These are phyloP conservation scores for Orchestes rusci DNA, from an alignment of 2,888 invertebrate species.

Conservation along the genomic window DNA sequence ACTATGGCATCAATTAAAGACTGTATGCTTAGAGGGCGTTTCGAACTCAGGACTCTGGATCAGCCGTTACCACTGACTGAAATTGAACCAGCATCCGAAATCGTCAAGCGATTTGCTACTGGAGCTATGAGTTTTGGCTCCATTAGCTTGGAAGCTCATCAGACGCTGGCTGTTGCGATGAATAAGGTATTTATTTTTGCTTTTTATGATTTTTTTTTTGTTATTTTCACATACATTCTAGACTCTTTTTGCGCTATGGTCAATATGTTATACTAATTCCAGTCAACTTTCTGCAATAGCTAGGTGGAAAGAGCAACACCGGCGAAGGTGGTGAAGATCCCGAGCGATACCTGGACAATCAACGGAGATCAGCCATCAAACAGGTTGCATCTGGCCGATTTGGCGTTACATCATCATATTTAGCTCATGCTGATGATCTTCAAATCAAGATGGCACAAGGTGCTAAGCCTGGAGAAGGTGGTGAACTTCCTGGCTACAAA, in stretches of 20 bases:
- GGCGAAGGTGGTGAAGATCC: slow-evolving; percentile 93
- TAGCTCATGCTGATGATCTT: slow-evolving; percentile 95
- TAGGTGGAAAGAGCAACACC: slow-evolving; percentile 80
- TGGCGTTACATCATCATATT: slow-evolving; percentile 94
- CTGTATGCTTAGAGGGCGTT: slow-evolving; percentile 88
- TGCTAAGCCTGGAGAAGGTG: slow-evolving; percentile 98
- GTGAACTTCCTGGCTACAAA: slow-evolving; percentile 87
- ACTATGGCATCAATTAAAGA: slow-evolving; percentile 76
- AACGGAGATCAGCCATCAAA: slow-evolving; percentile 91
- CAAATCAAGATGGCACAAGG: slow-evolving; percentile 99
- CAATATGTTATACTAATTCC: too few species aligned
- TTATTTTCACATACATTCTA: neutral
- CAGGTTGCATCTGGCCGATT: slow-evolving; percentile 98
- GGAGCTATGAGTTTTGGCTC: slow-evolving; percentile 59
- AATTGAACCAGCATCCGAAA: slow-evolving; percentile 89
- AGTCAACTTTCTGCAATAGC: slow-evolving; percentile 1
- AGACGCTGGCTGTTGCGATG: slow-evolving; percentile 94
- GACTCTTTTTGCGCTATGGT: neutral
- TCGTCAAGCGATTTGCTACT: slow-evolving; percentile 90
- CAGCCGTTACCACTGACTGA: slow-evolving; percentile 77
- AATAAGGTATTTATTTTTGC: slow-evolving; percentile 54
- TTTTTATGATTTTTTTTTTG: neutral
- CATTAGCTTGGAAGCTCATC: slow-evolving; percentile 94
- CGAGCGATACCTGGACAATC: slow-evolving; percentile 56
- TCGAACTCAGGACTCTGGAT: slow-evolving; percentile 73